These are phyloP conservation scores for Tyto alba DNA, from an alignment of 2,113 vertebrate species.

Conservation along the genomic window DNA sequence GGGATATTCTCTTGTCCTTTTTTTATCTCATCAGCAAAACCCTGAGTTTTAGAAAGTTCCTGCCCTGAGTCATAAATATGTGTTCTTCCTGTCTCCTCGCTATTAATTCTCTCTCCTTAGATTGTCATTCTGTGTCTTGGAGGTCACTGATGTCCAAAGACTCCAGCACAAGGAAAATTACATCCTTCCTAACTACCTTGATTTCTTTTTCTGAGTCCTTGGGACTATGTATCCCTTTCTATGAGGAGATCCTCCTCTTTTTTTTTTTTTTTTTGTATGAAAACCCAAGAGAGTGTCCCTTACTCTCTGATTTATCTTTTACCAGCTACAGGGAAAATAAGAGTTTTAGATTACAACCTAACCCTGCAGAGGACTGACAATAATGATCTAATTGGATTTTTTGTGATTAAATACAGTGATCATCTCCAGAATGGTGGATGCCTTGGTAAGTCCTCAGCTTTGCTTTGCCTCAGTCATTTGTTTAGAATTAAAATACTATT, in stretches of 20 bases:
- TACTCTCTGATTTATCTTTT: neutral
- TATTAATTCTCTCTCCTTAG: neutral
- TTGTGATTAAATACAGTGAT: neutral
- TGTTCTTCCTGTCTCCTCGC: neutral
- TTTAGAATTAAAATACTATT: neutral
- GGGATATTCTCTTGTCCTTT: neutral
- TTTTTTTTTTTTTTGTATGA: neutral
- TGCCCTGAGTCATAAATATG: conserved; percentile 9
- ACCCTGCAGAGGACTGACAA: neutral
- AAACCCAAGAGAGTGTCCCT: neutral
- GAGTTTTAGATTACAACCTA: neutral
- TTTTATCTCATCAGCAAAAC: neutral
- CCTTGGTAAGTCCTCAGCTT: neutral
- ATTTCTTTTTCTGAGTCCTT: neutral
- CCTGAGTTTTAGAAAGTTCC: neutral
- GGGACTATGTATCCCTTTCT: neutral
- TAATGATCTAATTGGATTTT: neutral
- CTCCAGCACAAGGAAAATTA: neutral
- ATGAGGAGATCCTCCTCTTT: neutral
- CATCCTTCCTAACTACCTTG: neutral
- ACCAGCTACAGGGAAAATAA: neutral
- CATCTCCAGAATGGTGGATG: neutral
- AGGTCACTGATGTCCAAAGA: conserved; percentile 15
- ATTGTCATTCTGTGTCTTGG: neutral
- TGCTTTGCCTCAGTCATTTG: neutral